A percentile compares a stretch with the other conserved stretches of the same genome.
Evolutionary conservation across 1,140 invertebrate species (phyloP).

Genomic region (Cryptotermes secundus): DNA sequence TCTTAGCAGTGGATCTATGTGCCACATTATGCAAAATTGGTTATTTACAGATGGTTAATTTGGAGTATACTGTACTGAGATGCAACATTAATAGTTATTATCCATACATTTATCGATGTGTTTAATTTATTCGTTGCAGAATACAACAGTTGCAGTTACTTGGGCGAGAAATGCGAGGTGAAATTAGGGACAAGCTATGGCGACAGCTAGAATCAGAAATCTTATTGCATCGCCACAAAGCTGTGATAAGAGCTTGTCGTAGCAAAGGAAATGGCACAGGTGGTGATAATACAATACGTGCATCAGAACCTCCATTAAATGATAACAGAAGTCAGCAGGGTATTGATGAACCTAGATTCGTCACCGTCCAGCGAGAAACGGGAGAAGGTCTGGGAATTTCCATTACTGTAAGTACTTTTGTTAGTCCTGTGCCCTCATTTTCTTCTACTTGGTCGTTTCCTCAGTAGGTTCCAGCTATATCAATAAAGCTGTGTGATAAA

Average conservation of each 20-base stretch:
- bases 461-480: too few species aligned
- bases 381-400: conserved; percentile 79
- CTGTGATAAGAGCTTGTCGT: conserved; percentile 58
- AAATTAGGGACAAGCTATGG: conserved; percentile 77
- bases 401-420: conserved; percentile 63
- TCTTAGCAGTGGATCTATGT: too few species aligned
- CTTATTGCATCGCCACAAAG: conserved; percentile 80
- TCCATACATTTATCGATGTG: too few species aligned
- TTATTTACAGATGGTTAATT: too few species aligned
- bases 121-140: conserved; percentile 46
- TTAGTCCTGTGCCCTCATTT: background rate
- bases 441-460: too few species aligned
- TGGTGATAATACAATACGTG: conserved; percentile 35
- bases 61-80: too few species aligned
- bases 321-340: conserved; percentile 40
- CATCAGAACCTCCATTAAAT: conserved; percentile 39
- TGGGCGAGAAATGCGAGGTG: conserved; percentile 70
- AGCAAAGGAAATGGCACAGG: conserved; percentile 47
- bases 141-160: conserved; percentile 87
- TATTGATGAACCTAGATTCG: conserved; percentile 55
- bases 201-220: conserved; percentile 85
- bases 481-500: too few species aligned
- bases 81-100: background rate
- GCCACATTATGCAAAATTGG: too few species aligned
- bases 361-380: conserved; percentile 62